Evolutionary conservation across 2,797 vertebrate genomes (phyloP), one percentile per base, ranked within the genome.

Genomic region (Sorex maritimensis): DNA sequence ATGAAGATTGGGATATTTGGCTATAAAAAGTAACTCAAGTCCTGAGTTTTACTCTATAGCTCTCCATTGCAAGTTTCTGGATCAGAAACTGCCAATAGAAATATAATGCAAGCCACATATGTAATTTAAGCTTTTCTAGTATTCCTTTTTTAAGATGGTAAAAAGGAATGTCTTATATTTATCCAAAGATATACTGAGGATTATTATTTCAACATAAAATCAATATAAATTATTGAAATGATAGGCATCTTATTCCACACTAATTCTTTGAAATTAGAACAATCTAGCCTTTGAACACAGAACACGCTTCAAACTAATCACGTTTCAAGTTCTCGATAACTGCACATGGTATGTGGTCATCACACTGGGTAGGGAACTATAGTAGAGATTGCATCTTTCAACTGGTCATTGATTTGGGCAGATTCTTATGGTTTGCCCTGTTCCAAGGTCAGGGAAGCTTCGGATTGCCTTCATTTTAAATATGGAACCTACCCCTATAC

Each of bases 71-170:
- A 81, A 86, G 81, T 88, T 65, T 94, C 55, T 90, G 81, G 21
- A 74, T 78, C 68, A 86, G 30, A 52, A 12, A 1, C 72, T 96
- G n/a, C 30, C 10, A 52, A 41, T n/a, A 67, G 73, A 92, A 96
- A 92, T 67, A 88, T 34, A 90, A 86, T 1, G 6, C 38, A 81
- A 67, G 67, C 34, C 74, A 49, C 23, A 72, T 44, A 83, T 8
- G 8, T 34, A 71, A 63, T 91, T 94, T 94, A 79, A 7, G 88
- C 82, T 83, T 91, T 90, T 81, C 68, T 80, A 80, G 38, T 52
- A 92, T 23, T 10, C 34, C 46, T 44, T 69, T 90, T 63, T 55
- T n/a, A 85, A 80, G 91, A 80, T 28, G 11, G n/a, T 79, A 13
- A 87, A 81, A 89, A 71, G 30, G 19, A 79, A 65, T 0, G 15